Evolutionary conservation across 2,888 invertebrate genomes (phyloP).

Genomic region (Thecocarcelia acutangulata): DNA sequence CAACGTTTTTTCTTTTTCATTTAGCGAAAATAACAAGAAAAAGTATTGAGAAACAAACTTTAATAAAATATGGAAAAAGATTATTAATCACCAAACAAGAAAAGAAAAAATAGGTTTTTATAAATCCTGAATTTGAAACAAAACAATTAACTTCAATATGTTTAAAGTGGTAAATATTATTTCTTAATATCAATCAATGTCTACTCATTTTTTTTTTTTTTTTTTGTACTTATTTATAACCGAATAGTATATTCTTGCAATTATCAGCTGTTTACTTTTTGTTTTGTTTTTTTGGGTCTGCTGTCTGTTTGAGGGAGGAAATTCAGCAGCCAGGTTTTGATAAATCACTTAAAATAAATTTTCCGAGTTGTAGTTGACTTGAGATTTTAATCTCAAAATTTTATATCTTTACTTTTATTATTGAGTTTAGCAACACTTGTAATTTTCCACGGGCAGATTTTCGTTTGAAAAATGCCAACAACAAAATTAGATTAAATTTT

Average conservation of each 20-base stretch:
- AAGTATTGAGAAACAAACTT: not conserved
- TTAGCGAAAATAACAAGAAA: not conserved
- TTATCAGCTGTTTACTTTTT: slow-evolving; percentile 47
- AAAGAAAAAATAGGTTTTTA: too few species aligned
- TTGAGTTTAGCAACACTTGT: not conserved
- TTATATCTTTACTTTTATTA: not conserved
- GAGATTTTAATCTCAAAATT: slow-evolving; percentile 7
- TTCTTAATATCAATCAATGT: too few species aligned
- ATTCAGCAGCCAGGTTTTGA: not conserved
- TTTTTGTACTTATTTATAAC: slow-evolving; percentile 4
- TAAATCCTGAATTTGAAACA: not conserved
- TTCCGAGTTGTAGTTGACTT: too few species aligned
- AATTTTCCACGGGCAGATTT: not conserved
- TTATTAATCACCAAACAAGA: not conserved
- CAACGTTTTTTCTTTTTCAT: not conserved
- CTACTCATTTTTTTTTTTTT: too few species aligned
- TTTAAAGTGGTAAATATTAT: too few species aligned
- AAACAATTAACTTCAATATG: slow-evolving; percentile 56
- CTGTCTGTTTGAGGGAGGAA: not conserved
- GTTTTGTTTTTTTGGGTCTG: not conserved
- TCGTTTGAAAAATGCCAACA: not conserved
- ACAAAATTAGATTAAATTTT: not conserved
- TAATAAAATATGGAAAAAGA: not conserved
- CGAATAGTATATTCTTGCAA: not conserved
- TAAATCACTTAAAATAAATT: slow-evolving; percentile 5